These are phyloP conservation scores for Drosophila subpulchrella DNA, from an alignment of 1,140 invertebrate species.

Conservation along the genomic window DNA sequence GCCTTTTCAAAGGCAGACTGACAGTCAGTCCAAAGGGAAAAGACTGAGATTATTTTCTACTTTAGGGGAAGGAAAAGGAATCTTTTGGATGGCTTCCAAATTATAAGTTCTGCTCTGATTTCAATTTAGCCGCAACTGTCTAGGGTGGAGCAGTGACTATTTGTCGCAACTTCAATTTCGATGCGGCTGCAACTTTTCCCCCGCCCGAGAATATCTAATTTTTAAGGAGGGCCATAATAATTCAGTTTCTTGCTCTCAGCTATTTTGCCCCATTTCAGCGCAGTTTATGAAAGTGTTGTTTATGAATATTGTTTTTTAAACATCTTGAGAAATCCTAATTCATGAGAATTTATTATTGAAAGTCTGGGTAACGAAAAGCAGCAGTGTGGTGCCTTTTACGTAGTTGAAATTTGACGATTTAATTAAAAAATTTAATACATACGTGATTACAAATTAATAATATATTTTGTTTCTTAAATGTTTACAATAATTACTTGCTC, in stretches of 20 bases:
- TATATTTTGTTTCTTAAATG: too few species aligned
- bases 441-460: too few species aligned
- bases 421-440: too few species aligned
- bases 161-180: slow-evolving; percentile 49
- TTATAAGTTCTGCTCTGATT: slow-evolving; percentile 74
- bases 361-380: too few species aligned
- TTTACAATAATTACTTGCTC: too few species aligned
- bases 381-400: too few species aligned
- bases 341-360: not conserved
- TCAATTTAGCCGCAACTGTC: slow-evolving; percentile 54
- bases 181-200: slow-evolving; percentile 29
- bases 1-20: slow-evolving; percentile 26
- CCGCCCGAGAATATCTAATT: slow-evolving; percentile 9
- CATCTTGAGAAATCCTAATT: slow-evolving; percentile 24
- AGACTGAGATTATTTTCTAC: slow-evolving; percentile 49
- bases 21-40: slow-evolving; percentile 22
- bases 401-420: too few species aligned
- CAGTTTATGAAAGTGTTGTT: slow-evolving; percentile 68
- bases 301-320: slow-evolving; percentile 73
- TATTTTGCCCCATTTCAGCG: not conserved
- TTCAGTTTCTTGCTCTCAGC: slow-evolving; percentile 6
- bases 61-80: slow-evolving; percentile 24
- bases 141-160: slow-evolving; percentile 42
- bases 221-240: slow-evolving; percentile 22
- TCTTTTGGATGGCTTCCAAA: slow-evolving; percentile 71